A percentile compares a stretch with the other conserved stretches of the same genome.
phyloP scores from a whole-genome alignment of 2,888 invertebrate species.

The Leptogaster cylindrica region DNA sequence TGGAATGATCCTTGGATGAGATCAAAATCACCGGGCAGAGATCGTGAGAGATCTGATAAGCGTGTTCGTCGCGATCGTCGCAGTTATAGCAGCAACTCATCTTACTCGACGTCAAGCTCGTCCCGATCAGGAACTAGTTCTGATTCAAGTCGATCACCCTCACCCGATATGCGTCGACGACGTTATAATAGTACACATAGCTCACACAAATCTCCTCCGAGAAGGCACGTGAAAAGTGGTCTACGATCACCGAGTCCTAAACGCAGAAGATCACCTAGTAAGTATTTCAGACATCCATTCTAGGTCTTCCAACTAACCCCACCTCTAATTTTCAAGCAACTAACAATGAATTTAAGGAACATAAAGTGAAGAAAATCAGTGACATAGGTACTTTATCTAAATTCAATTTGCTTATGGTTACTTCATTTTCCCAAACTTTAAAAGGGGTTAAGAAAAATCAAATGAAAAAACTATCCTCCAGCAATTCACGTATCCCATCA shows the following conservation, averaged over 20 bases:
- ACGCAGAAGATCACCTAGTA: conserved; percentile 57
- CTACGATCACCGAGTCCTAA: conserved; percentile 57
- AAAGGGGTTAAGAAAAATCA: too few relatives aligned
- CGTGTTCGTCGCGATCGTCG: conserved; percentile 56
- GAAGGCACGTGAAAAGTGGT: conserved; percentile 53
- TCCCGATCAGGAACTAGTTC: conserved; percentile 78
- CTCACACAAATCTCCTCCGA: conserved; percentile 54
- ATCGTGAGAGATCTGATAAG: conserved; percentile 60
- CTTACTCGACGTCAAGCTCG: conserved; percentile 65
- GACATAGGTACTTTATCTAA: conserved; percentile 45
- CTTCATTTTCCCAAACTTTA: too few relatives aligned
- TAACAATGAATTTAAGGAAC: conserved; percentile 44
- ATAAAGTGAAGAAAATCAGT: conserved; percentile 43
- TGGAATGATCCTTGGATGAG: conserved; percentile 97
- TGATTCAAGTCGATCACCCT: conserved; percentile 59
- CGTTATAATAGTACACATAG: conserved; percentile 54
- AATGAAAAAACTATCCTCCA: too few relatives aligned
- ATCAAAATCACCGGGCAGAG: conserved; percentile 68
- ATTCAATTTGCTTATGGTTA: not conserved
- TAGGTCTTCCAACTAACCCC: not conserved
- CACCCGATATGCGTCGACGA: conserved; percentile 55
- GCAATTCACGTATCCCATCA: too few relatives aligned
- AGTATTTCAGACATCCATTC: conserved; percentile 22
- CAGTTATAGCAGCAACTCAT: conserved; percentile 61
- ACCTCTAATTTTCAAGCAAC: conserved; percentile 39